Conservation (phyloP, 1,140 invertebrate species). For the Fopius arisanus region DNA sequence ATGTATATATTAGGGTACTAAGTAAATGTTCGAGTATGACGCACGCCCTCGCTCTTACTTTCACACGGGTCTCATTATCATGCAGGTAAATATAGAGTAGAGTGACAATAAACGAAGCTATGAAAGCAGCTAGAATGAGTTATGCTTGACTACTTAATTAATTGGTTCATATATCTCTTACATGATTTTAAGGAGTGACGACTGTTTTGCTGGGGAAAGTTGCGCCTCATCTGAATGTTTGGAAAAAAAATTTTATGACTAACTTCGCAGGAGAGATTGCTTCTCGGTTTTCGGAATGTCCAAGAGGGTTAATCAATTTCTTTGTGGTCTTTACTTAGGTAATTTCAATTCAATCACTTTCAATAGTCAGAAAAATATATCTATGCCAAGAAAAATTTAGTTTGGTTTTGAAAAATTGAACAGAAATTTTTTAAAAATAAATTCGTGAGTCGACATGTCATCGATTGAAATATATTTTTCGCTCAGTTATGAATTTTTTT, state of each 20-base stretch:
- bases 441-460: too few relatives aligned
- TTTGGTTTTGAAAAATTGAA: too few relatives aligned
- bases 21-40: slow-evolving; percentile 14
- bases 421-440: too few relatives aligned
- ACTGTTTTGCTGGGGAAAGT: neutral
- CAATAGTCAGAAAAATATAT: too few relatives aligned
- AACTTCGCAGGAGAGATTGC: neutral
- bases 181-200: neutral
- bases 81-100: neutral
- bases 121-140: neutral
- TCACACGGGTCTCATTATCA: slow-evolving; percentile 28
- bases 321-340: neutral
- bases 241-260: neutral
- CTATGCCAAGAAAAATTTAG: too few relatives aligned
- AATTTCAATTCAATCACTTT: neutral
- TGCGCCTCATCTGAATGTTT: neutral
- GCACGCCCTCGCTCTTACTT: slow-evolving; percentile 26
- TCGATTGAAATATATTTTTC: too few relatives aligned
- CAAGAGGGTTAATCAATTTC: neutral
- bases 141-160: neutral
- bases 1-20: slow-evolving; percentile 4
- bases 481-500: too few relatives aligned
- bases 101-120: neutral
- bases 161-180: neutral
- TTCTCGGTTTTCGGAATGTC: neutral